Evolutionary conservation across 2,113 vertebrate genomes (phyloP).

Genomic region (Sclerurus mexicanus): DNA sequence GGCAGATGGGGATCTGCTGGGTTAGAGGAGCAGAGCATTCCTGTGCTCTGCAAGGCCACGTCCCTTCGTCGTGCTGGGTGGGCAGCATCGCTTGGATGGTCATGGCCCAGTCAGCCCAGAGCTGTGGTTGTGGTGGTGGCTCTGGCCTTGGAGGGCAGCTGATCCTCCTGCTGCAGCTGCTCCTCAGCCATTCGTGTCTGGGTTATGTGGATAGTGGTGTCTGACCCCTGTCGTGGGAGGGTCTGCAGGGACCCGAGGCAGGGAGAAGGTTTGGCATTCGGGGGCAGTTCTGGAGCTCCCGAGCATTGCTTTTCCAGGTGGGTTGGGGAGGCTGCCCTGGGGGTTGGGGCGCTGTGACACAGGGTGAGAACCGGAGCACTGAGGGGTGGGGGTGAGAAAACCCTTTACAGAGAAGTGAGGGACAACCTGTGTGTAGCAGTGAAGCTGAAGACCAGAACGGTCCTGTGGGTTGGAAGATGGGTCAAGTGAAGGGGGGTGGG

Average conservation of each 20-base stretch:
- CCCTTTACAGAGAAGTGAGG: background rate
- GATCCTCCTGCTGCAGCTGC: background rate
- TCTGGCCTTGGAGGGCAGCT: background rate
- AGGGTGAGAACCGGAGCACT: background rate
- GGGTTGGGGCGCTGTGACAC: no score
- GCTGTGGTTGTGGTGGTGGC: background rate
- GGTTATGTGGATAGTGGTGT: fast-evolving
- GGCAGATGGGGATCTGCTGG: background rate
- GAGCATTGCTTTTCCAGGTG: background rate
- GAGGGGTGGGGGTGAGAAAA: background rate
- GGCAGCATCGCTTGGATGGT: background rate
- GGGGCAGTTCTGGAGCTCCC: background rate
- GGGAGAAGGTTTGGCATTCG: background rate
- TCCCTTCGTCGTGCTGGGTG: background rate
- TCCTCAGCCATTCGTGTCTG: background rate
- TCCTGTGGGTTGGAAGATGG: background rate
- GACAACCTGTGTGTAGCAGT: background rate
- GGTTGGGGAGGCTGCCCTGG: background rate
- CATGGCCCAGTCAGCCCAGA: background rate
- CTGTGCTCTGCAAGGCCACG: background rate
- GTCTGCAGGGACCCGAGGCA: background rate
- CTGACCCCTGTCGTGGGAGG: fast-evolving
- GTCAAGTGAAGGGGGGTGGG: background rate
- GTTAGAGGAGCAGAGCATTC: background rate
- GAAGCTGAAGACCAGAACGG: background rate